A percentile compares a stretch with the other conserved stretches of the same genome.
phyloP scores from a whole-genome alignment of 2,888 invertebrate genomes.

The Drosophila paramelanica region DNA sequence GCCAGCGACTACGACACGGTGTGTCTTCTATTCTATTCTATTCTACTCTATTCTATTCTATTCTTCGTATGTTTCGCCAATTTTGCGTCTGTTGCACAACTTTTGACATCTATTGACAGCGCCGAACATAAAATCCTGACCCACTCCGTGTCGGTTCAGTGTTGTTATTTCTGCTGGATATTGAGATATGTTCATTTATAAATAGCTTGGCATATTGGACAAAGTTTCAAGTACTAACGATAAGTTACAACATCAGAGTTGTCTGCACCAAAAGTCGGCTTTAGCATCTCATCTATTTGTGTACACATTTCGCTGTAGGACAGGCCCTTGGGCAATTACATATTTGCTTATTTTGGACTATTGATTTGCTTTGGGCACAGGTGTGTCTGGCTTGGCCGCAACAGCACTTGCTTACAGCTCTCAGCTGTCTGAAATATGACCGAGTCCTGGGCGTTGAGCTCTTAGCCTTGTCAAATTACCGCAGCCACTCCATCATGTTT shows the following conservation, averaged over 20 bases:
- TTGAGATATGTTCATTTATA: slow-evolving; percentile 15
- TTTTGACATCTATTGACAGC: slow-evolving; percentile 35
- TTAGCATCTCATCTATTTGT: slow-evolving; percentile 19
- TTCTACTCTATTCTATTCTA: background rate
- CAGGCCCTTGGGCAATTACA: slow-evolving; percentile 13
- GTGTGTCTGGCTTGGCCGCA: slow-evolving; percentile 15
- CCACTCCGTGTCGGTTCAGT: background rate
- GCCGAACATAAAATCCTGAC: background rate
- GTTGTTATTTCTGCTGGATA: background rate
- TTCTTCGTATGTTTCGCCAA: background rate
- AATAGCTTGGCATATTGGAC: slow-evolving; percentile 9
- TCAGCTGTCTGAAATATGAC: slow-evolving; percentile 21
- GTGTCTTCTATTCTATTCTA: background rate
- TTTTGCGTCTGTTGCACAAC: slow-evolving; percentile 8
- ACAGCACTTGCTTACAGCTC: slow-evolving; percentile 25
- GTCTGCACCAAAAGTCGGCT: slow-evolving; percentile 6
- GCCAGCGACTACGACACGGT: slow-evolving; percentile 40
- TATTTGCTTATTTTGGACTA: slow-evolving; percentile 28
- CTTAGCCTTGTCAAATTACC: slow-evolving; percentile 71
- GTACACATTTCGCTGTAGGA: slow-evolving; percentile 4
- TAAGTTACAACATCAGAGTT: background rate
- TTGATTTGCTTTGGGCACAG: slow-evolving; percentile 41
- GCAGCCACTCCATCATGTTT: slow-evolving; percentile 73
- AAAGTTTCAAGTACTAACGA: slow-evolving; percentile 3
- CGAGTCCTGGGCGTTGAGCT: slow-evolving; percentile 19